phyloP scores from a whole-genome alignment of 2,797 vertebrate genomes.

The Sylvilagus floridanus region DNA sequence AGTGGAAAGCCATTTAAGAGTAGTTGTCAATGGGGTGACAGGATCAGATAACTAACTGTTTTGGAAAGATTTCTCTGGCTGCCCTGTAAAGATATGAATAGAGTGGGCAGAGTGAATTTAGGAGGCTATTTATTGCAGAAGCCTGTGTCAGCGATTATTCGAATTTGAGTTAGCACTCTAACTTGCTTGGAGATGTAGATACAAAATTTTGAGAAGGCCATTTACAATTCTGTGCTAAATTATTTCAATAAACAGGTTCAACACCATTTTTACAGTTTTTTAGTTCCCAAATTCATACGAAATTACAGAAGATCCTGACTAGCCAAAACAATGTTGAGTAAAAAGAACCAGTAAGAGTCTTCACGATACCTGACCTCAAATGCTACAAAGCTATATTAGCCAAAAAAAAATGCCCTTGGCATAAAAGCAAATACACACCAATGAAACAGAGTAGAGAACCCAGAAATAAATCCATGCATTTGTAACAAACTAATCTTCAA shows the following conservation, averaged over 20 bases:
- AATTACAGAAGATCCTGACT: no score
- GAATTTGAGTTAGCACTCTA: not conserved
- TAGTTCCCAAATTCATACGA: no score
- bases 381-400: no score
- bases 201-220: not conserved
- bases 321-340: no score
- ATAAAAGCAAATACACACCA: no score
- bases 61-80: not conserved
- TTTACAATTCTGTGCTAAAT: not conserved
- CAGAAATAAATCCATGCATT: no score
- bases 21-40: not conserved
- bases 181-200: not conserved
- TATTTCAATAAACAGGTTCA: conserved; percentile 1
- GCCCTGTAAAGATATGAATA: not conserved
- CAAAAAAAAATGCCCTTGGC: no score
- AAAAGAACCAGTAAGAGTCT: no score
- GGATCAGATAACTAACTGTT: not conserved
- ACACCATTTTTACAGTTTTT: not conserved
- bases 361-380: no score
- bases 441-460: no score
- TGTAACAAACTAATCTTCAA: no score
- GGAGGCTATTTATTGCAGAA: not conserved
- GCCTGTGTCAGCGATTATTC: not conserved
- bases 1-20: not conserved
- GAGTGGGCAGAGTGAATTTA: not conserved